phyloP scores from a whole-genome alignment of 2,113 vertebrate species.

The Mungos mungo region DNA sequence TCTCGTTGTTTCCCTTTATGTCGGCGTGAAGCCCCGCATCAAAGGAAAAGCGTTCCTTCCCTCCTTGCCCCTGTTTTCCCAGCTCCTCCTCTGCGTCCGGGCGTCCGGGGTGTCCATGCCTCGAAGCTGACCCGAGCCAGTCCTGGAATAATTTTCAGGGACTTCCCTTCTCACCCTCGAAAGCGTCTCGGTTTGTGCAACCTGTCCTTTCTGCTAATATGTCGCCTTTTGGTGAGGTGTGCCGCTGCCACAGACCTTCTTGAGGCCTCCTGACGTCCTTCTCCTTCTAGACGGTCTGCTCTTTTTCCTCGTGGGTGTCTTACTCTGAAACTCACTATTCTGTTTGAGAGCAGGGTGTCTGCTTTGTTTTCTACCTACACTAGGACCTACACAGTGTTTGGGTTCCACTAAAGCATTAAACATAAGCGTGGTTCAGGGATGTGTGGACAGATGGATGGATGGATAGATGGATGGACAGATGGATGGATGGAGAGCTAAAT shows the following conservation, averaged over 20 bases:
- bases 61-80: too few species aligned
- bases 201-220: not conserved
- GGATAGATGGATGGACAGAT: not conserved
- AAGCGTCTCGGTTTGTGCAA: not conserved
- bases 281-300: not conserved
- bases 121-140: not conserved
- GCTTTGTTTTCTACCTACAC: not conserved
- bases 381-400: not conserved
- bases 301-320: not conserved
- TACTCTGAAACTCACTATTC: not conserved
- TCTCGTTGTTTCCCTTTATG: not conserved
- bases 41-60: not conserved
- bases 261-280: not conserved
- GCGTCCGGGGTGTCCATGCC: accelerated
- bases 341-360: not conserved
- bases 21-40: not conserved
- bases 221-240: not conserved
- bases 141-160: not conserved
- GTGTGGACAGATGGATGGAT: not conserved
- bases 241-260: accelerated
- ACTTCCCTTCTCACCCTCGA: too few species aligned
- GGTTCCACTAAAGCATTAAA: not conserved
- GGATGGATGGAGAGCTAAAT: accelerated
- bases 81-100: too few species aligned
- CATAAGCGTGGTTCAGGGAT: not conserved